Evolutionary conservation across 1,140 invertebrate species (phyloP).

Genomic region (Achatina immaculata): DNA sequence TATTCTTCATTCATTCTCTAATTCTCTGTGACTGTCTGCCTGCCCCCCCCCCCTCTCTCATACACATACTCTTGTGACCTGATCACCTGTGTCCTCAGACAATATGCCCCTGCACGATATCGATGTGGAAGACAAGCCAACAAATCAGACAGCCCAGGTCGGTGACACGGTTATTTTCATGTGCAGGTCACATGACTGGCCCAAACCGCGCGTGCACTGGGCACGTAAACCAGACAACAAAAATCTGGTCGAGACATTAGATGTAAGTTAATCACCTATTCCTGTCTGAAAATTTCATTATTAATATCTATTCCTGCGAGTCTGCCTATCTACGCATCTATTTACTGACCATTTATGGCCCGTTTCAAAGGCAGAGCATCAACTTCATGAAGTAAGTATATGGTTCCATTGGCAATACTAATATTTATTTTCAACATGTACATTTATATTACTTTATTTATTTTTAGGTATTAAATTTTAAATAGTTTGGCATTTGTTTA

Average conservation of each 20-base stretch:
- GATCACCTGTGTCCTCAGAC: conserved; percentile 29
- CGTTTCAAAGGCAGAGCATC: no score
- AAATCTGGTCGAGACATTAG: conserved; percentile 23
- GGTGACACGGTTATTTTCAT: conserved; percentile 47
- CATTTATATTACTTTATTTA: background rate
- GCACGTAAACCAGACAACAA: conserved; percentile 31
- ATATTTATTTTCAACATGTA: background rate
- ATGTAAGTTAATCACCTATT: background rate
- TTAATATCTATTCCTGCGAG: background rate
- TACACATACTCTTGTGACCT: no score
- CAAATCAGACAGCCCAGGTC: conserved; percentile 44
- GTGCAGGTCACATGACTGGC: conserved; percentile 43
- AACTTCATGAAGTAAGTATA: no score
- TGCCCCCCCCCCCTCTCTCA: no score
- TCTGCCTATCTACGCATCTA: background rate
- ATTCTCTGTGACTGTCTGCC: no score
- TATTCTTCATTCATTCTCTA: no score
- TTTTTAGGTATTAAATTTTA: background rate
- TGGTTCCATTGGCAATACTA: no score
- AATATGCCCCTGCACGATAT: conserved; percentile 38
- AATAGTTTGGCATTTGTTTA: background rate
- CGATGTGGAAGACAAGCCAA: conserved; percentile 37
- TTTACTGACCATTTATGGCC: background rate
- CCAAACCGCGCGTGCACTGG: conserved; percentile 39
- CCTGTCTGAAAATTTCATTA: background rate